Percentiles rank a stretch among this genome's conserved stretches.
Evolutionary conservation across 2,113 vertebrate species (phyloP).

Genomic region (Scomber japonicus): DNA sequence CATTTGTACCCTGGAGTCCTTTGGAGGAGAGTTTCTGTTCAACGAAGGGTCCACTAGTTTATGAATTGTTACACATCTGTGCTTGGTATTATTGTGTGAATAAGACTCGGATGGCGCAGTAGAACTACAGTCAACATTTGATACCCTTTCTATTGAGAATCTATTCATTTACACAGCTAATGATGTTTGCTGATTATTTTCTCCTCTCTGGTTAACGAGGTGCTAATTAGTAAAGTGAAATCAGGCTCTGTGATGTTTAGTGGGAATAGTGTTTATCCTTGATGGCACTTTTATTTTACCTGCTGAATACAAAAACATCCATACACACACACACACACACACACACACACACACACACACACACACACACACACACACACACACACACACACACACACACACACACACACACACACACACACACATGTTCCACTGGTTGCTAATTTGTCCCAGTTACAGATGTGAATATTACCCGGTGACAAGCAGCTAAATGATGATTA

Average conservation of each 20-base stretch:
- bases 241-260: slow-evolving; percentile 36
- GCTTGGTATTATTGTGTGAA: no score
- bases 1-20: neutral
- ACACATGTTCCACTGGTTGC: slow-evolving; percentile 41
- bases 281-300: slow-evolving; percentile 24
- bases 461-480: slow-evolving; percentile 58
- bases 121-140: no score
- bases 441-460: slow-evolving; percentile 61
- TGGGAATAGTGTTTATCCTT: slow-evolving; percentile 33
- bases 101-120: no score
- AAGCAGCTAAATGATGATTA: slow-evolving; percentile 55
- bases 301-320: slow-evolving; percentile 6
- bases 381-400: no score
- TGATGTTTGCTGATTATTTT: slow-evolving; percentile 9
- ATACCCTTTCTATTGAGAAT: no score
- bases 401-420: no score
- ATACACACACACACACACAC: neutral
- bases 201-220: slow-evolving; percentile 30
- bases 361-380: neutral
- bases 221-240: slow-evolving; percentile 39
- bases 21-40: neutral
- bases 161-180: no score
- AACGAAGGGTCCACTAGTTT: neutral
- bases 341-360: slow-evolving; percentile 5
- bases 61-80: neutral